These are phyloP conservation scores for Chelonus insularis DNA, from an alignment of 1,140 invertebrate genomes.

Conservation along the genomic window DNA sequence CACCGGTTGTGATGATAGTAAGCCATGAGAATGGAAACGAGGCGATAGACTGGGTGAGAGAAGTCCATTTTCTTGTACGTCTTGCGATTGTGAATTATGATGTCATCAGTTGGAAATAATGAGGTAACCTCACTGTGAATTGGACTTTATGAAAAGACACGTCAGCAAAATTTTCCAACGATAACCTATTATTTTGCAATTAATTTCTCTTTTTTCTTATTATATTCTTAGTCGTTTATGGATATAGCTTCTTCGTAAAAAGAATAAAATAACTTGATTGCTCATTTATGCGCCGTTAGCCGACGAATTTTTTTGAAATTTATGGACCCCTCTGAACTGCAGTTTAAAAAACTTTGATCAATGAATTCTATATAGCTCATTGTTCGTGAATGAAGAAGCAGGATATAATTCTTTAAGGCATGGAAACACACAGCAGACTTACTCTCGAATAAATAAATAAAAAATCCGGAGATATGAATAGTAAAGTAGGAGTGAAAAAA, in stretches of 20 bases:
- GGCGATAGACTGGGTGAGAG: slow-evolving; percentile 32
- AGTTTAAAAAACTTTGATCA: slow-evolving; percentile 9
- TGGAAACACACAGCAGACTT: no score
- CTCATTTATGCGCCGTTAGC: background rate
- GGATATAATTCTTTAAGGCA: background rate
- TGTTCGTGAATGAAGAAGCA: slow-evolving; percentile 5
- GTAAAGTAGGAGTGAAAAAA: slow-evolving; percentile 8
- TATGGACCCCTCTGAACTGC: background rate
- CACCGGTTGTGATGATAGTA: background rate
- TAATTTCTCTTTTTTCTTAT: slow-evolving; percentile 33
- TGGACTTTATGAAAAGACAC: slow-evolving; percentile 34
- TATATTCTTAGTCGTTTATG: background rate
- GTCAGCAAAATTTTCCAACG: slow-evolving; percentile 44
- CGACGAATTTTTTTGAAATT: background rate
- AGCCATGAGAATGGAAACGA: slow-evolving; percentile 3
- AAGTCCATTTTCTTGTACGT: slow-evolving; percentile 54
- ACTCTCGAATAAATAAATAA: background rate
- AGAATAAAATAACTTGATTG: background rate
- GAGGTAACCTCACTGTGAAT: slow-evolving; percentile 43
- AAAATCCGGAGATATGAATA: slow-evolving; percentile 1
- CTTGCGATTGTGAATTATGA: slow-evolving; percentile 49
- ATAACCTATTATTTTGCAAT: slow-evolving; percentile 51
- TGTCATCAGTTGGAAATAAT: slow-evolving; percentile 55
- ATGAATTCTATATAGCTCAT: slow-evolving; percentile 6
- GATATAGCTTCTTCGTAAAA: background rate